phyloP scores from a whole-genome alignment of 2,888 invertebrate genomes.

The Papilio protenor region DNA sequence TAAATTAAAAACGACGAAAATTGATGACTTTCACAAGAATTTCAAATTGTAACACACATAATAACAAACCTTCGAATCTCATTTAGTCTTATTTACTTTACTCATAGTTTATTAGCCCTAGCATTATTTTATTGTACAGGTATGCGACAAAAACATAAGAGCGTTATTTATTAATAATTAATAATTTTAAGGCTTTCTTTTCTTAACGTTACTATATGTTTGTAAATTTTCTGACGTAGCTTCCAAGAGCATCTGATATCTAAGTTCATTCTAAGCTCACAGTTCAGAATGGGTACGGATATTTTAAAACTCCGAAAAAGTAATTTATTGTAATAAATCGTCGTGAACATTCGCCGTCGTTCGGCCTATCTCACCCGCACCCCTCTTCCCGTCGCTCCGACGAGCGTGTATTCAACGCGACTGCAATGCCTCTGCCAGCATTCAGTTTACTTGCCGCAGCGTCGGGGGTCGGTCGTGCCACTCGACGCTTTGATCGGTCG shows the following conservation, averaged over 20 bases:
- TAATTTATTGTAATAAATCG: constrained; percentile 83
- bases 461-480: constrained; percentile 79
- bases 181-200: background rate
- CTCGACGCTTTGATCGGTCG: constrained; percentile 73
- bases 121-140: too few species aligned
- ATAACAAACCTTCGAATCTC: too few species aligned
- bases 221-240: constrained; percentile 34
- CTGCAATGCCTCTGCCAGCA: constrained; percentile 76
- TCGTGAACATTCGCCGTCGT: constrained; percentile 82
- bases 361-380: constrained; percentile 77
- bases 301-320: constrained; percentile 79
- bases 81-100: too few species aligned
- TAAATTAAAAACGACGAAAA: too few species aligned
- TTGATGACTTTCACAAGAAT: too few species aligned
- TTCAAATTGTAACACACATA: background rate
- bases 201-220: background rate
- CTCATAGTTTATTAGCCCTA: too few species aligned
- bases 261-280: constrained; percentile 73
- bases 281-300: constrained; percentile 68
- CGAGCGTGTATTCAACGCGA: constrained; percentile 75
- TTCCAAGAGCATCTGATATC: constrained; percentile 63
- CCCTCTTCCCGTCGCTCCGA: constrained; percentile 61
- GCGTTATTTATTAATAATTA: background rate
- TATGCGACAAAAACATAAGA: background rate
- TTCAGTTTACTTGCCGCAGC: constrained; percentile 80